Evolutionary conservation across 2,797 vertebrate genomes (phyloP).

Genomic region (Rhinoraja longicauda): DNA sequence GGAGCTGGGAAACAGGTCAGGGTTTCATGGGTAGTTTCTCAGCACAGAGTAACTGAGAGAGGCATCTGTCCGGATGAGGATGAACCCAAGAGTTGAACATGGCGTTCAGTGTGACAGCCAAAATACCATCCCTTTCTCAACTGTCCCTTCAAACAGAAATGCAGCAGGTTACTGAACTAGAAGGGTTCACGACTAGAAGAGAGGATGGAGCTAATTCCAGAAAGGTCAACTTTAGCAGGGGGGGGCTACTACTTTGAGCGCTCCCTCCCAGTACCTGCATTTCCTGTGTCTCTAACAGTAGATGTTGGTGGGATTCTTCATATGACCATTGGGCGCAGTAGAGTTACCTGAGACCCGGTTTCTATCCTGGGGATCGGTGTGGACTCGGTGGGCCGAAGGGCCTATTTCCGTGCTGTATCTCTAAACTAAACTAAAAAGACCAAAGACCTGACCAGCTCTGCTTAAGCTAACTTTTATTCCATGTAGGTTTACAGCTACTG

Average conservation of each 20-base stretch:
- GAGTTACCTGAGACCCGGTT: too few species aligned
- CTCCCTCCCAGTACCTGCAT: not conserved
- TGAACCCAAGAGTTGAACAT: not conserved
- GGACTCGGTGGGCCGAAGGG: too few species aligned
- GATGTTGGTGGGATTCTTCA: not conserved
- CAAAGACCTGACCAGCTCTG: not conserved
- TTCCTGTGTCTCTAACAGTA: not conserved
- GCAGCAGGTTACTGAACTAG: not conserved
- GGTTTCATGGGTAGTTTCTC: not conserved
- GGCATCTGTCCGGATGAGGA: not conserved
- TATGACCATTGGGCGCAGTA: too few species aligned
- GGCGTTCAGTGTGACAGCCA: not conserved
- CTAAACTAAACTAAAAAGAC: too few species aligned
- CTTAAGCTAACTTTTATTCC: not conserved
- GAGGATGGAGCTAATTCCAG: not conserved
- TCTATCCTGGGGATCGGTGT: too few species aligned
- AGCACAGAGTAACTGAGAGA: not conserved
- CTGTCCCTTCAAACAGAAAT: not conserved
- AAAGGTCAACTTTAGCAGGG: not conserved
- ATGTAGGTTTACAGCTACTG: not conserved
- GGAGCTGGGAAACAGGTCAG: not conserved
- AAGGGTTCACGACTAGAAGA: not conserved
- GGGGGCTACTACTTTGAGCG: not conserved
- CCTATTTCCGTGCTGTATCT: too few species aligned
- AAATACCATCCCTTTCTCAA: not conserved